Evolutionary conservation across 1,140 invertebrate genomes (phyloP).

Genomic region (Pogonomyrmex californicus): DNA sequence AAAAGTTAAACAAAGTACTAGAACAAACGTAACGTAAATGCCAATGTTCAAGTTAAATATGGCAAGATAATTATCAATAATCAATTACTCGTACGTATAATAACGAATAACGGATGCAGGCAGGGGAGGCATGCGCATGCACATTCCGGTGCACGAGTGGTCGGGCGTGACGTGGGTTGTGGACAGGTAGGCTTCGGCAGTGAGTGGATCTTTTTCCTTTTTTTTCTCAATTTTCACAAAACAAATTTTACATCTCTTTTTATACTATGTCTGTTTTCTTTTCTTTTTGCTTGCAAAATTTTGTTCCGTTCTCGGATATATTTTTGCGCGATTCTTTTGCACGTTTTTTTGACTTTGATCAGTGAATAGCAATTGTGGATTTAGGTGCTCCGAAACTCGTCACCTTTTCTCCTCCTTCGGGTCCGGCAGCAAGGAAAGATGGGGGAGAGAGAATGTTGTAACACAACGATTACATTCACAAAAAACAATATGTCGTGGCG

Average conservation of each 20-base stretch:
- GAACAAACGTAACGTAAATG: constrained; percentile 64
- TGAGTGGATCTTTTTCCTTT: constrained; percentile 78
- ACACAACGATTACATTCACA: constrained; percentile 88
- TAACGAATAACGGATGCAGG: constrained; percentile 78
- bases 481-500: constrained; percentile 85
- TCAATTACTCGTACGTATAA: constrained; percentile 75
- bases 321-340: constrained; percentile 69
- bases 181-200: constrained; percentile 80
- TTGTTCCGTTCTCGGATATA: constrained; percentile 68
- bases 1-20: constrained; percentile 58
- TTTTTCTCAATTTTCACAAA: constrained; percentile 35
- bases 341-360: constrained; percentile 60
- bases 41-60: constrained; percentile 70
- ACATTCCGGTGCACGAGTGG: constrained; percentile 84
- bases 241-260: constrained; percentile 57
- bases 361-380: constrained; percentile 85
- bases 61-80: constrained; percentile 74
- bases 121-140: constrained; percentile 84
- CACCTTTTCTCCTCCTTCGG: constrained; percentile 91
- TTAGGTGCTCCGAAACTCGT: constrained; percentile 89
- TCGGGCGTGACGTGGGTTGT: constrained; percentile 80
- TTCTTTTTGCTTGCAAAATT: constrained; percentile 56
- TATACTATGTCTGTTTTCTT: constrained; percentile 50
- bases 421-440: constrained; percentile 89
- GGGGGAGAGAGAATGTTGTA: constrained; percentile 88